phyloP scores from a whole-genome alignment of 2,888 invertebrate species.

The Drosophila niveifrons region DNA sequence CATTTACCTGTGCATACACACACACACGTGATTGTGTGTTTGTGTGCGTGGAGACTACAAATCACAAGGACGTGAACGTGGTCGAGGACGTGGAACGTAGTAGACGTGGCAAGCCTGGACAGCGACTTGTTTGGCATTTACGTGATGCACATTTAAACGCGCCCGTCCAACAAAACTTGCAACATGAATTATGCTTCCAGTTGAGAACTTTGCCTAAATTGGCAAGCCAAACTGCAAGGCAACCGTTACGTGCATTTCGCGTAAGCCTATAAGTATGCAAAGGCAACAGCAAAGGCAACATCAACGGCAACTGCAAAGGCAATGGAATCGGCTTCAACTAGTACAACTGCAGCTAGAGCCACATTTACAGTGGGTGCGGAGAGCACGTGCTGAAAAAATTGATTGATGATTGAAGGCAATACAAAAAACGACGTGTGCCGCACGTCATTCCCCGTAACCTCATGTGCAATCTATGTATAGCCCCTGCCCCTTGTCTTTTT shows the following conservation, averaged over 20 bases:
- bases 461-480: slow-evolving; percentile 20
- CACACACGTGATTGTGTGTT: too few relatives aligned
- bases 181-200: slow-evolving; percentile 73
- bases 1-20: slow-evolving; percentile 45
- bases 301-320: slow-evolving; percentile 10
- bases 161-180: slow-evolving; percentile 47
- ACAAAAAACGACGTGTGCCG: slow-evolving; percentile 68
- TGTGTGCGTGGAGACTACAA: slow-evolving; percentile 62
- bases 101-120: slow-evolving; percentile 46
- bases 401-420: slow-evolving; percentile 80
- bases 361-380: slow-evolving; percentile 27
- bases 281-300: slow-evolving; percentile 11
- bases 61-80: slow-evolving; percentile 53
- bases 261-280: slow-evolving; percentile 65
- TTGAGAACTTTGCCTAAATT: slow-evolving; percentile 71
- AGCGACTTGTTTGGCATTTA: slow-evolving; percentile 75
- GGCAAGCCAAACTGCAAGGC: slow-evolving; percentile 65
- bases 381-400: slow-evolving; percentile 75
- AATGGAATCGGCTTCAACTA: neutral
- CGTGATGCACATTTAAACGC: slow-evolving; percentile 77
- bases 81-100: neutral
- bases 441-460: slow-evolving; percentile 43
- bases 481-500: neutral
- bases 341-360: neutral
- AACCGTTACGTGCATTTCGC: slow-evolving; percentile 60